Base-by-base conservation (phyloP, 2,113 vertebrate genomes). In the Myrmecobius fasciatus region DNA sequence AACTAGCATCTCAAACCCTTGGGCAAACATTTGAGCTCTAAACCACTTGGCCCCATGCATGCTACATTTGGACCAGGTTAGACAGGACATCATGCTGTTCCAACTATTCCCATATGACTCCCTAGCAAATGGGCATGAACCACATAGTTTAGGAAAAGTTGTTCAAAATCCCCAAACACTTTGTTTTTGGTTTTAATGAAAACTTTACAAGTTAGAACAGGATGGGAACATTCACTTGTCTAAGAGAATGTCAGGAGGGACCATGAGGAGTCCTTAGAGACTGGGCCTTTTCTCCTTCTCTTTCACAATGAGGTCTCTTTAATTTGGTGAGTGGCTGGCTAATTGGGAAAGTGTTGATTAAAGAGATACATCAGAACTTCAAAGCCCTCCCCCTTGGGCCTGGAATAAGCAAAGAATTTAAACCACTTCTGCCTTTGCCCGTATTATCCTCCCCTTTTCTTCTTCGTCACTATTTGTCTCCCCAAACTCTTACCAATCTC, bases 281-380 rank as follows among this genome's bases (percentile, higher is more conserved):
- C 46, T 28, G 83, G 89, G 89, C 56, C 91, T 93, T 89, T 56
- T 90, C 60, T 17, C 48, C 67, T 90, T 52, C 89, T 47, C 54
- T 91, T 89, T 91, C 52, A 89, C 20, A 25, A 51, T 12, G 67
- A 83, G n/a, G 75, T 93, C 92, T 94, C 96, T 95, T 96, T 96
- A 92, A 94, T 89, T 95, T 92, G 60, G 67, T 28, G 54, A 95
- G 89, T 93, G 93, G 89, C 43, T 96, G 25, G 89, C 97, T 97
- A 96, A 95, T 93, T 95, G 95, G 95, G 92, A 89, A 92, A 92
- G 94, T 94, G 92, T 93, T 96, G 96, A 96, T 97, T 93, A 95
- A 95, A 91, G 95, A 94, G 93, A 53, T 90, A 52, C 91, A 95
- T 93, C 51, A 17, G 47, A 89, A 31, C 89, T 52, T 91, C 20